phyloP scores from a whole-genome alignment of 2,888 invertebrate genomes.

The Gastracanthus pulcherrimus region DNA sequence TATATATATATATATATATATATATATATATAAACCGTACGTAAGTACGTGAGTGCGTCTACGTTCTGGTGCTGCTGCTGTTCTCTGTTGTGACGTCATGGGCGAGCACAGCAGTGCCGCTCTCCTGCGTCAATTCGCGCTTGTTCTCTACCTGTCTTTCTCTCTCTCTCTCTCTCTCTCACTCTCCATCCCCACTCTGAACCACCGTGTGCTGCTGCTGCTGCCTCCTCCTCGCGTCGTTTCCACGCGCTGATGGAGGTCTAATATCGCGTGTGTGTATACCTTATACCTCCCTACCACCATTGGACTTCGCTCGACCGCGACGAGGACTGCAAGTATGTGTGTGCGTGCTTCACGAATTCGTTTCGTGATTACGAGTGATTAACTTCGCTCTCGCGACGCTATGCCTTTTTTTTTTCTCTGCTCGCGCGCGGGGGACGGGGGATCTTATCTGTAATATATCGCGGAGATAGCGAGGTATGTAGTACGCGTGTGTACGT shows the following conservation, averaged over 20 bases:
- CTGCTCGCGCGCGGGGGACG: not conserved
- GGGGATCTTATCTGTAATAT: not conserved
- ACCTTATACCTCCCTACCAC: no score
- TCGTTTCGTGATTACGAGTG: slow-evolving; percentile 49
- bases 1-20: no score
- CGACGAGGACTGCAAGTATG: no score
- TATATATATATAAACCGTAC: no score
- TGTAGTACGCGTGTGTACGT: no score
- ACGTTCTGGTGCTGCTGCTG: no score
- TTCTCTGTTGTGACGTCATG: slow-evolving; percentile 37
- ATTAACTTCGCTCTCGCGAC: slow-evolving; percentile 11
- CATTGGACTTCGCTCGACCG: no score
- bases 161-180: not conserved
- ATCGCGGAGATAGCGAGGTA: not conserved
- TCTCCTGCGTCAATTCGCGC: slow-evolving; percentile 39
- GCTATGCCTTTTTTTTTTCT: not conserved
- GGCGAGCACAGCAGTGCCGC: not conserved
- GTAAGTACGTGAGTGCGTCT: not conserved
- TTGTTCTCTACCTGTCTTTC: not conserved
- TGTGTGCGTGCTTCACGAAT: slow-evolving; percentile 28
- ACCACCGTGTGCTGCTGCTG: not conserved
- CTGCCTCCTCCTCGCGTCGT: not conserved
- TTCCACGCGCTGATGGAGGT: not conserved
- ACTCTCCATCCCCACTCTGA: not conserved
- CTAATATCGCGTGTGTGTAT: slow-evolving; percentile 39